Conservation (phyloP, 2,113 vertebrate genomes). For the Cnemophilus loriae region DNA sequence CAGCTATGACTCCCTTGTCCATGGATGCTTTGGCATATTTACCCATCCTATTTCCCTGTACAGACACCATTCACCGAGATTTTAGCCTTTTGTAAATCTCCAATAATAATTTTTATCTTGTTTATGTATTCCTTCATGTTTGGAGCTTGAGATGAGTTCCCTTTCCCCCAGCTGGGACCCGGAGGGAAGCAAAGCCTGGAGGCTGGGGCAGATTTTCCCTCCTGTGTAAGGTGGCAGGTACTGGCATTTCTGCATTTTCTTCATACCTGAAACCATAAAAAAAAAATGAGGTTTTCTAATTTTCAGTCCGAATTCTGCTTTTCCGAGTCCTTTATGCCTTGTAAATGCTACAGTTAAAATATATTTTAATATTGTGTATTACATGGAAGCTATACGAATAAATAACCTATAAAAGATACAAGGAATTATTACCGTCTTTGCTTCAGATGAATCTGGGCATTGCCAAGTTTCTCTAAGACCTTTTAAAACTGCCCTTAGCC, state of each 20-base stretch:
- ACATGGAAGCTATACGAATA: not conserved
- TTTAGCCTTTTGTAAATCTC: not conserved
- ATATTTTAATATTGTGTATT: not conserved
- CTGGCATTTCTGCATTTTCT: conserved; percentile 6
- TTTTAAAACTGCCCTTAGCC: not conserved
- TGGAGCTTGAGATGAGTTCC: not conserved
- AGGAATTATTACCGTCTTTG: not conserved
- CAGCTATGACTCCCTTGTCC: not conserved
- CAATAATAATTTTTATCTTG: not conserved
- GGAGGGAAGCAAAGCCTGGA: not conserved
- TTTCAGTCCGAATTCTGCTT: not conserved
- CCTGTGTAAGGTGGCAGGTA: not conserved
- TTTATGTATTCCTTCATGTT: not conserved
- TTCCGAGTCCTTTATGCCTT: not conserved
- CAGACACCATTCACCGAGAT: not conserved
- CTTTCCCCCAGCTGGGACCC: not conserved
- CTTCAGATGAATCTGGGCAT: not conserved
- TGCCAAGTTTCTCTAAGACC: not conserved
- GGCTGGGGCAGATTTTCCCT: not conserved
- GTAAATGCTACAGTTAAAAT: not conserved
- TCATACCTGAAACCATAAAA: not conserved
- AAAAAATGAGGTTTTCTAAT: not conserved
- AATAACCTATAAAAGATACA: not conserved
- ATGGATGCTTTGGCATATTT: not conserved
- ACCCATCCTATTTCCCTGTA: not conserved